A percentile compares a stretch with the other conserved stretches of the same genome.
Conservation (phyloP, 35 echinoderm and acorn worm species). For the Eucidaris tribuloides region DNA sequence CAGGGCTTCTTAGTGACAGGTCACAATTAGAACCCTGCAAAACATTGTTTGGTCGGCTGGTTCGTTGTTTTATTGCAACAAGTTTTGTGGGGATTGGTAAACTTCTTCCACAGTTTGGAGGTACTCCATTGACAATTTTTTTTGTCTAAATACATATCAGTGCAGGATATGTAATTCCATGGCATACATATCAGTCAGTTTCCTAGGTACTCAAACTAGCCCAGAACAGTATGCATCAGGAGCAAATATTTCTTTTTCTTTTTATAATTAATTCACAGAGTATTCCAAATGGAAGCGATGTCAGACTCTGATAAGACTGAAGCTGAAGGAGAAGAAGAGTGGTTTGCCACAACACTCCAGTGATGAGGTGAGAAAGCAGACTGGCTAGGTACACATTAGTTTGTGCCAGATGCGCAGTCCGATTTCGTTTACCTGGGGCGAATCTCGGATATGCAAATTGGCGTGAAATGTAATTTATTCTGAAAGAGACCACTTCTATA, state of each 20-base stretch:
- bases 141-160: not conserved
- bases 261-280: constrained; percentile 66
- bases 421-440: not conserved
- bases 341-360: constrained; percentile 76
- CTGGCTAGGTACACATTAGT: not conserved
- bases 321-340: constrained; percentile 65
- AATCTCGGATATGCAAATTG: not conserved
- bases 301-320: constrained; percentile 69
- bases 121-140: no score
- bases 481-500: not conserved
- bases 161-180: not conserved
- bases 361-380: constrained; percentile 77
- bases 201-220: not conserved
- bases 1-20: not conserved
- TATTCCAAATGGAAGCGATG: constrained; percentile 72
- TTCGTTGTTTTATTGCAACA: no score
- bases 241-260: not conserved
- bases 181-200: not conserved
- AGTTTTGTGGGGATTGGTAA: no score
- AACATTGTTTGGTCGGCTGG: no score
- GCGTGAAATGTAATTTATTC: not conserved
- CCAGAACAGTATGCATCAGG: not conserved
- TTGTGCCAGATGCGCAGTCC: not conserved
- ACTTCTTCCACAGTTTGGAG: no score
- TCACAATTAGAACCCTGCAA: no score